These are phyloP conservation scores for Epistrophe grossulariae DNA, from an alignment of 2,888 invertebrate genomes.

Conservation along the genomic window DNA sequence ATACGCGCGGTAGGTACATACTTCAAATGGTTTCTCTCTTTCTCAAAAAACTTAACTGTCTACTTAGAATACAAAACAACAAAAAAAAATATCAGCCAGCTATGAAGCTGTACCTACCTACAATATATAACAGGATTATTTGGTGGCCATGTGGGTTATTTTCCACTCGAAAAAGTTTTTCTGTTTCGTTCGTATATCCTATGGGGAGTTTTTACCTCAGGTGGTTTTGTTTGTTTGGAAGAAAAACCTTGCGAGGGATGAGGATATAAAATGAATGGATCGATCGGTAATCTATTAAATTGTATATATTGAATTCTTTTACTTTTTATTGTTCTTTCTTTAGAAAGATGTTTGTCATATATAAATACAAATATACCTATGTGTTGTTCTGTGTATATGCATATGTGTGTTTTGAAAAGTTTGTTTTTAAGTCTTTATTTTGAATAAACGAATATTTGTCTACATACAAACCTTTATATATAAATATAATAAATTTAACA, in stretches of 20 bases:
- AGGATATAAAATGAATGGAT: conserved; percentile 1
- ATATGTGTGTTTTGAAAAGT: neutral
- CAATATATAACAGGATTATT: conserved; percentile 60
- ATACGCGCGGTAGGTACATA: conserved; percentile 9
- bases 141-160: conserved; percentile 62
- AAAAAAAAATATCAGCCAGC: too few species aligned
- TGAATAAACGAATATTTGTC: neutral
- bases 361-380: too few species aligned
- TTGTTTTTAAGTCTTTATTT: neutral
- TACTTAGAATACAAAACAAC: conserved; percentile 46
- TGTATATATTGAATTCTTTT: conserved; percentile 1
- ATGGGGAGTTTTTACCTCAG: neutral
- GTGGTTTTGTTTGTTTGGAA: neutral
- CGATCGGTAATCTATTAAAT: neutral
- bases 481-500: neutral
- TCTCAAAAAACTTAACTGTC: conserved; percentile 36
- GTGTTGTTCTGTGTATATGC: too few species aligned
- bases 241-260: neutral
- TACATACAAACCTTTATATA: too few species aligned
- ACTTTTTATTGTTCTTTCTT: neutral
- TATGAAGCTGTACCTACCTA: conserved; percentile 16
- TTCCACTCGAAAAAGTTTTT: conserved; percentile 61
- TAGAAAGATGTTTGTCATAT: neutral
- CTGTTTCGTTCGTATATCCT: neutral
- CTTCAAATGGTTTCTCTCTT: neutral